A percentile compares a stretch with the other conserved stretches of the same genome.
phyloP scores from a whole-genome alignment of 2,888 invertebrate species.

The Callyntrura guangdongensis region DNA sequence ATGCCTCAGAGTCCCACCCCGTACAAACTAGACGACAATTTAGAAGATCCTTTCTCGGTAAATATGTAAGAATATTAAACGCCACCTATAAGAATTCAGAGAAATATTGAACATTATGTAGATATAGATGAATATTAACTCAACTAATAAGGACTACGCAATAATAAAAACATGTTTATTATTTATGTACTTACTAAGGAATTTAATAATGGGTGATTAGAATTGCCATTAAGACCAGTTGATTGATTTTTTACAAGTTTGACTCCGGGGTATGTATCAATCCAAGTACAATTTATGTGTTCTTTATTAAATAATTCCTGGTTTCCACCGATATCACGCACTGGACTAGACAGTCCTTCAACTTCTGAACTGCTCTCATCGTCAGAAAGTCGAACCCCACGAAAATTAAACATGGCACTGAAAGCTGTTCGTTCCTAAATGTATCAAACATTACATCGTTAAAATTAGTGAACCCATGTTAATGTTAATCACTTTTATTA shows the following conservation, averaged over 20 bases:
- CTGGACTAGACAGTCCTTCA: too few relatives aligned
- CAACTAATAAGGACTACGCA: not conserved
- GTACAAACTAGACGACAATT: constrained; percentile 68
- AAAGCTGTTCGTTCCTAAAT: too few relatives aligned
- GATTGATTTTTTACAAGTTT: not conserved
- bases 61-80: constrained; percentile 58
- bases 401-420: too few relatives aligned
- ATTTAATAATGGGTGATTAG: constrained; percentile 37
- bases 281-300: too few relatives aligned
- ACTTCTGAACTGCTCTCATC: too few relatives aligned
- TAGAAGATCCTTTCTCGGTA: constrained; percentile 64
- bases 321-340: too few relatives aligned
- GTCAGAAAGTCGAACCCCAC: too few relatives aligned
- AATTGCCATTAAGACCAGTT: not conserved
- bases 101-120: not conserved
- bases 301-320: too few relatives aligned
- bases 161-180: constrained; percentile 14
- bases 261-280: not conserved
- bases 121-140: not conserved
- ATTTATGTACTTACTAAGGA: too few relatives aligned
- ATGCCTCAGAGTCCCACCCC: constrained; percentile 67
- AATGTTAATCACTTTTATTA: too few relatives aligned
- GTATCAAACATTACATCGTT: too few relatives aligned
- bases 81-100: constrained; percentile 50
- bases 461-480: too few relatives aligned